A percentile compares a stretch with the other conserved stretches of the same genome.
These are phyloP conservation scores for Drosophila neonasuta DNA, from an alignment of 2,888 invertebrate genomes.

Conservation along the genomic window DNA sequence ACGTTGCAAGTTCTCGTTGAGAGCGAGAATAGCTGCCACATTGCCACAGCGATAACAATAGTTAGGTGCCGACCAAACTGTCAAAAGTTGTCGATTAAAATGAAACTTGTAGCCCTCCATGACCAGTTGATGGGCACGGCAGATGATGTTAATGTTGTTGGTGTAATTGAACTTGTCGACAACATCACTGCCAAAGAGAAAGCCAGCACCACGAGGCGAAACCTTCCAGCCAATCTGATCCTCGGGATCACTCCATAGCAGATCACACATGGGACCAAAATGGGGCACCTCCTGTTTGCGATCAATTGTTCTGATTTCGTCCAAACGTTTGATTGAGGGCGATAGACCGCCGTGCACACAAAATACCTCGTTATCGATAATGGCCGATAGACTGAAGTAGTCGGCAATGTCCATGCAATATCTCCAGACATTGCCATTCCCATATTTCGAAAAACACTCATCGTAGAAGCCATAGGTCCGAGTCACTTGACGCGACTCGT, in stretches of 20 bases:
- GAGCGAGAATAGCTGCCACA: background rate
- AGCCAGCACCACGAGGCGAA: background rate
- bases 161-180: background rate
- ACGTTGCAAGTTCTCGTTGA: background rate
- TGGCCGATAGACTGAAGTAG: background rate
- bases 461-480: background rate
- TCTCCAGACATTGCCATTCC: background rate
- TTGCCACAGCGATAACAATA: background rate
- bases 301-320: background rate
- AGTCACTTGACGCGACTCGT: background rate
- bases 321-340: background rate
- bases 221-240: background rate
- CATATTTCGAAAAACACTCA: background rate
- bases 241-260: background rate
- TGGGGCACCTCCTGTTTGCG: background rate
- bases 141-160: background rate
- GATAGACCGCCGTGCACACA: background rate
- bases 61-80: background rate
- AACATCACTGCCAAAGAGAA: background rate
- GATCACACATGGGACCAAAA: background rate
- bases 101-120: conserved; percentile 1
- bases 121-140: background rate
- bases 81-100: background rate
- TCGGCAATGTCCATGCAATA: background rate
- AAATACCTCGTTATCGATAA: background rate